phyloP scores from a whole-genome alignment of 2,888 invertebrate genomes.

The Alitta virens region DNA sequence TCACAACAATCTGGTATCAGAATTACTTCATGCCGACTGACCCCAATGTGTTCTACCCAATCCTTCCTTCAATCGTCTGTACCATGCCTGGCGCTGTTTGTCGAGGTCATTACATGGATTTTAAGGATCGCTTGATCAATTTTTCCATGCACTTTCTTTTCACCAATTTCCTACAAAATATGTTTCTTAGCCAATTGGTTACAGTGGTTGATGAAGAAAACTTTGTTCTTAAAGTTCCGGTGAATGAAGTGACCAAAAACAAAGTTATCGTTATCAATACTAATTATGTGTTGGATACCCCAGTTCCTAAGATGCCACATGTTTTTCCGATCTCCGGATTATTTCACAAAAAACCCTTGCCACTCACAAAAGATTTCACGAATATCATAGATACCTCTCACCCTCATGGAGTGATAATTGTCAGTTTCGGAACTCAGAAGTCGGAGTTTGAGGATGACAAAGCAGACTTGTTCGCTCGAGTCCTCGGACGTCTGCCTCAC shows the following conservation, averaged over 20 bases:
- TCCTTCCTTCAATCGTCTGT: neutral
- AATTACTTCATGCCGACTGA: neutral
- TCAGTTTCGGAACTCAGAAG: conserved; percentile 11
- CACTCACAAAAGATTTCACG: neutral
- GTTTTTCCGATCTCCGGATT: conserved; percentile 9
- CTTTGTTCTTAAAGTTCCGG: too few relatives aligned
- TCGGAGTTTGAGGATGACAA: neutral
- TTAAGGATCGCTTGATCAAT: too few relatives aligned
- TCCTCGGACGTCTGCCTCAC: conserved; percentile 2
- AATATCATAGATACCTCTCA: conserved; percentile 3
- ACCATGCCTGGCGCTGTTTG: too few relatives aligned
- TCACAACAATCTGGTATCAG: neutral
- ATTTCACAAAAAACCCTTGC: conserved; percentile 5
- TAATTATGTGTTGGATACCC: conserved; percentile 5
- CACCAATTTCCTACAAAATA: too few relatives aligned
- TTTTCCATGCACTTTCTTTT: too few relatives aligned
- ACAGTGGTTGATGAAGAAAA: too few relatives aligned
- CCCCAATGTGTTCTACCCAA: neutral
- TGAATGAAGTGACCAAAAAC: too few relatives aligned
- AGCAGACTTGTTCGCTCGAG: conserved; percentile 7
- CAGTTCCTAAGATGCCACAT: conserved; percentile 10
- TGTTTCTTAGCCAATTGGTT: too few relatives aligned
- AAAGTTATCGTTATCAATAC: conserved; percentile 5
- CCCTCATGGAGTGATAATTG: conserved; percentile 8
- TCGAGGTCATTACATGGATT: too few relatives aligned